Conservation (phyloP, 2,113 vertebrate genomes). For the Neotragus moschatus region DNA sequence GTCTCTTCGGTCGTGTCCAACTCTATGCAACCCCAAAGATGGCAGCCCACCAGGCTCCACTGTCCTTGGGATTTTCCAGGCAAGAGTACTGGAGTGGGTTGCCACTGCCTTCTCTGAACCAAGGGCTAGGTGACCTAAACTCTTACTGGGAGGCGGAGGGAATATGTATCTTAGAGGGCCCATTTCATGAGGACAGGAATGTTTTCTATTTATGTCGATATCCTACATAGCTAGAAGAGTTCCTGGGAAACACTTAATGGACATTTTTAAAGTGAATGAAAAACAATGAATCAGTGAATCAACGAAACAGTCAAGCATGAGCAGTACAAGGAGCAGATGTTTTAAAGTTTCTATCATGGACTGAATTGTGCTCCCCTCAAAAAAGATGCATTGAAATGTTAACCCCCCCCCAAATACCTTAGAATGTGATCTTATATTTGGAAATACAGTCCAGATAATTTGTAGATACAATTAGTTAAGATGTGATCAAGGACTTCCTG, state of each 20-base stretch:
- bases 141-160: not conserved
- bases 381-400: not conserved
- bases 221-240: not conserved
- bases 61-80: no score
- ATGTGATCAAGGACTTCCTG: not conserved
- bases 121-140: not conserved
- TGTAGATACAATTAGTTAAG: not conserved
- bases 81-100: no score
- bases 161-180: not conserved
- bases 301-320: not conserved
- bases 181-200: not conserved
- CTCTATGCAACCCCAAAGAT: no score
- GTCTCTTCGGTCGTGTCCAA: fast-evolving
- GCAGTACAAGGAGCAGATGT: not conserved
- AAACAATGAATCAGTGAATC: not conserved
- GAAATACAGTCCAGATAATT: not conserved
- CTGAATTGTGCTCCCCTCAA: not conserved
- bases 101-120: no score
- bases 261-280: not conserved
- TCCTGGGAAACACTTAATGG: not conserved
- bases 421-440: not conserved
- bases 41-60: no score
- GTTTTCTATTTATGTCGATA: not conserved
- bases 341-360: not conserved
- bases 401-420: not conserved